These are phyloP conservation scores for Nemurella pictetii DNA, from an alignment of 2,888 invertebrate species.

Conservation along the genomic window DNA sequence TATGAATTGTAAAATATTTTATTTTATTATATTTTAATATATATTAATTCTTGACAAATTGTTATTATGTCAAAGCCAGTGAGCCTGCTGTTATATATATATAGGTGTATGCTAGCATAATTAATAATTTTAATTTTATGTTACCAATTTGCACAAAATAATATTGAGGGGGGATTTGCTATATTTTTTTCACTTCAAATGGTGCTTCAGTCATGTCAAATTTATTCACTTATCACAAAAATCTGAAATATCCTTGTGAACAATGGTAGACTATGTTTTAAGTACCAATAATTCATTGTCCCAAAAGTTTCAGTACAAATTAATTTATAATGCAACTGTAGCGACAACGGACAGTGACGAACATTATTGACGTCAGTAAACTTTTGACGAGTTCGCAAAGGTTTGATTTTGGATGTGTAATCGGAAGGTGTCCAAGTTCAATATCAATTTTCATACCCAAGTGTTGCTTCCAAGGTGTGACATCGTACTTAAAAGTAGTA, in stretches of 20 bases:
- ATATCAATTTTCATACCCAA: neutral
- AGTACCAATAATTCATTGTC: neutral
- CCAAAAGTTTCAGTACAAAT: neutral
- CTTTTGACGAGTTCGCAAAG: neutral
- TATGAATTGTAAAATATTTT: neutral
- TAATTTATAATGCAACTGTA: neutral
- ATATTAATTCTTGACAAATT: neutral
- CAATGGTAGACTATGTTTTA: neutral
- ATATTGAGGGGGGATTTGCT: neutral
- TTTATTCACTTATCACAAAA: neutral
- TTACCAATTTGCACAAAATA: slow-evolving; percentile 24
- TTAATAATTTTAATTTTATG: slow-evolving; percentile 5
- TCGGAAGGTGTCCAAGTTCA: neutral
- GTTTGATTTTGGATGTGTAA: neutral
- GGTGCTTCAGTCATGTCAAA: neutral
- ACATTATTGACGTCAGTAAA: neutral
- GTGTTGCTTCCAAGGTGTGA: neutral
- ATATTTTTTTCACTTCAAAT: neutral
- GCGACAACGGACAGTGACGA: neutral
- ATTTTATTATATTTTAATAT: neutral
- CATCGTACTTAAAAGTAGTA: slow-evolving; percentile 22
- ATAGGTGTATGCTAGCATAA: neutral
- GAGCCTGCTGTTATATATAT: neutral
- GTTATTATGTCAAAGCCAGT: neutral
- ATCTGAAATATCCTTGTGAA: neutral